phyloP scores from a whole-genome alignment of 2,888 invertebrate genomes.

The Portevinia maculata region DNA sequence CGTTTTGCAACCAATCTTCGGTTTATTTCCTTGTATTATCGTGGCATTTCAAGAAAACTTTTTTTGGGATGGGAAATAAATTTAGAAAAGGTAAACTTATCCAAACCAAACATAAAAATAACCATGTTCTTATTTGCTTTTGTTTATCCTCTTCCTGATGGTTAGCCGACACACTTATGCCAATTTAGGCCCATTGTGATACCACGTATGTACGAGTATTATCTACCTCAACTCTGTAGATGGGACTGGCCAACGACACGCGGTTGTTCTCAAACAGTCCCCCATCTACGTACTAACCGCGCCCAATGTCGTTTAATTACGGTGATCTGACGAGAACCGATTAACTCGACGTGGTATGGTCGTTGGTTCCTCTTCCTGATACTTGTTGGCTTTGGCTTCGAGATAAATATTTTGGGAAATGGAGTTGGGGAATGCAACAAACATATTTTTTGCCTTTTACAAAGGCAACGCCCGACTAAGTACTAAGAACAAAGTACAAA shows the following conservation, averaged over 20 bases:
- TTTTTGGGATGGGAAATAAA: neutral
- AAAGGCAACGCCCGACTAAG: conserved; percentile 6
- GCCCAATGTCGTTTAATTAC: no score
- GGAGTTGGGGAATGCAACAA: conserved; percentile 45
- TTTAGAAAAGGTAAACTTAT: neutral
- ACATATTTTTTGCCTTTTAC: conserved; percentile 57
- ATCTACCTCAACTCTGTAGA: no score
- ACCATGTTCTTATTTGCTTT: conserved; percentile 59
- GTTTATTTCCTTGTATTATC: conserved; percentile 44
- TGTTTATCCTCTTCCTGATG: conserved; percentile 64
- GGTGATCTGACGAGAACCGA: no score
- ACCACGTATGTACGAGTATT: no score
- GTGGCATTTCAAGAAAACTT: conserved; percentile 9
- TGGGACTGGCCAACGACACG: no score
- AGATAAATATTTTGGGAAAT: conserved; percentile 69
- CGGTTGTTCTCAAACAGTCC: no score
- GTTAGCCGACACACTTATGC: no score
- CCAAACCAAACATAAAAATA: conserved; percentile 8
- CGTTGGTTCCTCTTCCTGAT: conserved; percentile 62
- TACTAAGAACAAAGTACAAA: neutral
- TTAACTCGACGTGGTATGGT: no score
- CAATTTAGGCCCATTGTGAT: no score
- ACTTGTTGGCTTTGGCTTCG: conserved; percentile 56
- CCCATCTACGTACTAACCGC: no score
- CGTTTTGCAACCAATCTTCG: conserved; percentile 46